Base-by-base conservation (phyloP, 2,113 vertebrate genomes). In the Ictalurus furcatus region DNA sequence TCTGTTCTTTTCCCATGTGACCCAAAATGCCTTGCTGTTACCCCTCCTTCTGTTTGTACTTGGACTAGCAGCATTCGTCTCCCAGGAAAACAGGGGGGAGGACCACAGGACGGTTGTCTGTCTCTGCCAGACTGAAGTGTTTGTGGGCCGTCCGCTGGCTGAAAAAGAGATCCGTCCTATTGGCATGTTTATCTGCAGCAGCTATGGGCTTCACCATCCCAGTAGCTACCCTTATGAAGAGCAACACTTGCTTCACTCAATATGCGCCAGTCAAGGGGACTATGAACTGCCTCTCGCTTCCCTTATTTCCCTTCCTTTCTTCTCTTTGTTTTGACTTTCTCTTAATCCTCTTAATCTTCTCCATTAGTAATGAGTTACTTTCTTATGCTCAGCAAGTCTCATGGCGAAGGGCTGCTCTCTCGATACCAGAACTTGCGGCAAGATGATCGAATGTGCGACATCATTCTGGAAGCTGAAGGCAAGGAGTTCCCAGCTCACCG, bases 401-500 rank as follows among this genome's bases (percentile, higher is more conserved):
- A 98, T 11, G 94, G 97, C 80, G 95, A 95, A 0, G 69, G 94
- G 0, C 95, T 99, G 71, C 95, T 99, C 2, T 93, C 96, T 0
- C 96, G 95, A 84, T 99, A 98, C 93, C 97, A 98, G 94, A 95
- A 93, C 2, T 95, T 99, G 90, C 96, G 98, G 17, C 90, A 95
- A 3, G 96, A 97, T 81, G 94, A 94, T 19, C 96, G 95, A 92
- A 95, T 99, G 93, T 99, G 98, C 0, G 98, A 99, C 74, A 96
- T 99, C n/a, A 94, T 97, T 79, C 94, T 99, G 86, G 95, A 97
- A 90, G 95, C 96, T 2, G 95, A 97, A 23, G 97, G 97, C 76
- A 95, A 94, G 0, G 95, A 97, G 48, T 99, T 98, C 92, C 97
- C 95, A 0, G 98, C 97, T 56, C 98, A 99, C 92, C 96, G 97